Evolutionary conservation across 1,140 invertebrate species (phyloP).

Genomic region (Camponotus floridanus): DNA sequence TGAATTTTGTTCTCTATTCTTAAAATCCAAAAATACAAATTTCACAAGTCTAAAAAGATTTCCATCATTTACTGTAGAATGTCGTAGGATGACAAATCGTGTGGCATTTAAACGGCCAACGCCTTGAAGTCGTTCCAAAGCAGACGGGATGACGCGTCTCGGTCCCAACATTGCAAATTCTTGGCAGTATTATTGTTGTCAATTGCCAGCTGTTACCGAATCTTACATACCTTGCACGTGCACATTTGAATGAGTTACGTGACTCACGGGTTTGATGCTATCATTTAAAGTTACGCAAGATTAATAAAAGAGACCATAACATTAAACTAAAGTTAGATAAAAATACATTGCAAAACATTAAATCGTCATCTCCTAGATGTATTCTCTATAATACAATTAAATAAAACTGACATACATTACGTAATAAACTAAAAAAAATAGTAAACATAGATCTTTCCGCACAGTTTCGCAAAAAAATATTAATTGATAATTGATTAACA

Average conservation of each 20-base stretch:
- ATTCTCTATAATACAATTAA: too few species aligned
- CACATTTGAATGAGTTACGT: slow-evolving; percentile 25
- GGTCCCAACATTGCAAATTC: slow-evolving; percentile 21
- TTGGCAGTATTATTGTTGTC: slow-evolving; percentile 55
- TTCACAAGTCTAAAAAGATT: slow-evolving; percentile 39
- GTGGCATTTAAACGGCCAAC: slow-evolving; percentile 53
- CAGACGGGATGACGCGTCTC: slow-evolving; percentile 59
- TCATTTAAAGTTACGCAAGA: not conserved
- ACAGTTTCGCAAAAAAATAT: not conserved
- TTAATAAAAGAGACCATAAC: not conserved
- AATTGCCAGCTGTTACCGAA: slow-evolving; percentile 63
- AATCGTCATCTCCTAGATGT: not conserved
- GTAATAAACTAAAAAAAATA: too few species aligned
- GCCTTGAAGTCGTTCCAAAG: slow-evolving; percentile 62
- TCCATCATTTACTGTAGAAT: slow-evolving; percentile 20
- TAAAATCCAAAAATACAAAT: not conserved
- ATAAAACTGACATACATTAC: too few species aligned
- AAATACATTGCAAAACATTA: not conserved
- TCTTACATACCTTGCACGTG: slow-evolving; percentile 3
- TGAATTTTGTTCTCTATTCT: not conserved
- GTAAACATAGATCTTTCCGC: too few species aligned
- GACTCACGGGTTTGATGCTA: not conserved
- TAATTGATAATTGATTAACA: not conserved
- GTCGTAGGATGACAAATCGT: slow-evolving; percentile 26
- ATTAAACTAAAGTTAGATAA: not conserved